Evolutionary conservation across 2,888 invertebrate species (phyloP), one percentile per base, ranked within the genome.

Genomic region (Andrena haemorrhoa): DNA sequence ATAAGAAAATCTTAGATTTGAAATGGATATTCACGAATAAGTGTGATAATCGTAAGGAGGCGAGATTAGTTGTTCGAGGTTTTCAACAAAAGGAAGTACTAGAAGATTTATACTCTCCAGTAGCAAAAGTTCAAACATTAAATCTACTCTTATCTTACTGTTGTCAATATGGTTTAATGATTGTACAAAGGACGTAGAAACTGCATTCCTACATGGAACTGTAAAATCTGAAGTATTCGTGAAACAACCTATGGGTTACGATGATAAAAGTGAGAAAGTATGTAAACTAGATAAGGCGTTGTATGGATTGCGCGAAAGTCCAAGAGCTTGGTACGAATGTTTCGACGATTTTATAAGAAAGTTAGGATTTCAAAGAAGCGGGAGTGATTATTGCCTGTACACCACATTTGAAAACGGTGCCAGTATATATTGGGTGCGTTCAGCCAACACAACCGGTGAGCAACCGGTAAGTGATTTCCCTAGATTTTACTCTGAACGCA

Each of bases 171-270:
- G 12, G 68, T 20, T 41, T 85, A 47, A 26, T 20, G 0, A 83
- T 87, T 10, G 53, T 79, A 31, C 83, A 86, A 75, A 80, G 82
- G 84, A 87, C 69, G 84, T 87, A 0, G 82, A 82, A 31, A 75
- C 80, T 10, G 83, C 83, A 0, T 80, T 71, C 33, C n/a, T 76
- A 10, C 74, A 79, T 63, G 75, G 79, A 3, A 41, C 60, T 23
- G 47, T 79, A n/a, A 47, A n/a, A 1, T 79, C 79, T 0, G 79
- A 79, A 53, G 31, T 82, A 2, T 82, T 73, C 70, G 65, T 82
- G 0, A 61, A n/a, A 16, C 75, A 75, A 70, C 70, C 79, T 1
- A 0, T n/a, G 23, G 79, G 70, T 2, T 83, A 64, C 20, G 20
- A 65, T 10, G 65, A 73, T 33, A 16, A 23, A 1, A 66, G 10